phyloP scores from a whole-genome alignment of 2,113 vertebrate species.

The Lampris incognitus region DNA sequence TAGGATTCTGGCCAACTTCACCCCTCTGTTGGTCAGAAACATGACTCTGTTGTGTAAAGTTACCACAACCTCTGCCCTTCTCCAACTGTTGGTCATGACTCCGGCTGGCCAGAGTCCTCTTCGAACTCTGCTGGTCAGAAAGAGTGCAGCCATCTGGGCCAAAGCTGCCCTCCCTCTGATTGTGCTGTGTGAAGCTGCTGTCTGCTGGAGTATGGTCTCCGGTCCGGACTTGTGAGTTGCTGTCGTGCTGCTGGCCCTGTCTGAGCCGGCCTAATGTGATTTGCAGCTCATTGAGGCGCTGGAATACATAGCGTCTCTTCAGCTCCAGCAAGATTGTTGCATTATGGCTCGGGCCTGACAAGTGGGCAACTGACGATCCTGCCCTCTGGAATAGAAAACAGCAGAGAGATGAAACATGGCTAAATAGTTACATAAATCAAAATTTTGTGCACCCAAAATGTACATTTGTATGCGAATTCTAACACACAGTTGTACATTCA shows the following conservation, averaged over 20 bases:
- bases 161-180: slow-evolving; percentile 20
- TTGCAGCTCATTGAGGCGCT: slow-evolving; percentile 76
- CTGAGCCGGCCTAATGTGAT: slow-evolving; percentile 66
- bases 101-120: slow-evolving; percentile 35
- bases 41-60: slow-evolving; percentile 53
- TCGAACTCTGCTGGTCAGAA: slow-evolving; percentile 13
- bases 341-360: slow-evolving; percentile 65
- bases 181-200: slow-evolving; percentile 36
- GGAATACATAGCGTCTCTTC: slow-evolving; percentile 69
- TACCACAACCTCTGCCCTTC: slow-evolving; percentile 36
- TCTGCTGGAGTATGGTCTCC: slow-evolving; percentile 35
- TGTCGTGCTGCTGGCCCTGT: slow-evolving; percentile 57
- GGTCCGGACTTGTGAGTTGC: slow-evolving; percentile 44
- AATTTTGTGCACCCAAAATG: background rate
- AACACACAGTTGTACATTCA: background rate
- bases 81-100: slow-evolving; percentile 38
- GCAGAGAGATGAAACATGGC: slow-evolving; percentile 15
- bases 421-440: slow-evolving; percentile 1
- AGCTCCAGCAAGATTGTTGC: slow-evolving; percentile 75
- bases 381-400: slow-evolving; percentile 44
- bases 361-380: slow-evolving; percentile 30
- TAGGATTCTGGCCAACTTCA: slow-evolving; percentile 26
- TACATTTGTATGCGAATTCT: background rate
- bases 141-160: slow-evolving; percentile 20
- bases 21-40: slow-evolving; percentile 51